Evolutionary conservation across 2,113 vertebrate species (phyloP), one percentile per base, ranked within the genome.

Genomic region (Tachysurus fulvidraco): DNA sequence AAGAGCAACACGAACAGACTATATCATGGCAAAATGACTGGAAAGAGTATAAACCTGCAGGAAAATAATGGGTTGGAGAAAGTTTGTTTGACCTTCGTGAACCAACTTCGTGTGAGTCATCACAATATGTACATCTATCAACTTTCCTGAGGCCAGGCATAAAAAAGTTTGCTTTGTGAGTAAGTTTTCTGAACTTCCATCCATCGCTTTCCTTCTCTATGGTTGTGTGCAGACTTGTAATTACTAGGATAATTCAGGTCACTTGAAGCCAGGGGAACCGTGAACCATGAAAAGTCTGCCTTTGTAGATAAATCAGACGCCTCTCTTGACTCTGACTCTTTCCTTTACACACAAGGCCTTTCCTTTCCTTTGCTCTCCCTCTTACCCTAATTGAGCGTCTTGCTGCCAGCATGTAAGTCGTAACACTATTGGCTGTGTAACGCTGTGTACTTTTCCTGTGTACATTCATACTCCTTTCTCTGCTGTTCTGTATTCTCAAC

Each of bases 241-340:
- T 88, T 88, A 86, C 86, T 83, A 67, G 10, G 82, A 81, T 91
- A 88, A 91, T 89, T 89, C 88, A 91, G 90, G 90, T 88, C 90
- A 89, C 86, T 76, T 83, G 69, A 88, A 89, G 83, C 86, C 78
- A 89, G 74, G 77, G 81, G 82, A 86, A 89, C 86, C 54, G n/a
- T 86, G 79, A 78, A n/a, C n/a, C 79, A 86, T 82, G 44, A 88
- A 85, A 88, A 78, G 81, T 89, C 87, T 87, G 85, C 30, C 86
- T 90, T 86, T 88, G 88, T 86, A 86, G 88, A 86, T 81, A 88
- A 86, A 88, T 89, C 88, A 88, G 76, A 65, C 30, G 57, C 76
- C n/a, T 81, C 25, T 60, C 80, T 80, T 28, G 36, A 28, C 57
- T 85, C 65, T 54, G 73, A 30, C 60, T 25, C 54, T 59, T 73